Percentiles rank a stretch among this genome's conserved stretches.
Evolutionary conservation across 1,140 invertebrate species (phyloP).

Genomic region (Drosophila kohkoa): DNA sequence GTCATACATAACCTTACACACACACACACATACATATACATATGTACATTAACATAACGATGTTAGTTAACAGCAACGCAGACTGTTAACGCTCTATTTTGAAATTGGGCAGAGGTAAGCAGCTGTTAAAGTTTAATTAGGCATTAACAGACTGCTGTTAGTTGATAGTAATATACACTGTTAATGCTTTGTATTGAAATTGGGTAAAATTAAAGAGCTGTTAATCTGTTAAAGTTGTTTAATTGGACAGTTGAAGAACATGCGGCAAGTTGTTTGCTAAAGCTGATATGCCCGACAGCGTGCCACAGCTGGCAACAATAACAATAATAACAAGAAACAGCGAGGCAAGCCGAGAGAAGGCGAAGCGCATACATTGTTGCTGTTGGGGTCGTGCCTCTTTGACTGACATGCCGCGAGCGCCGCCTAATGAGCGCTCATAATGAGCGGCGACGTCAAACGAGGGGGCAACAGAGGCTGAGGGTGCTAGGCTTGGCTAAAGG

Average conservation of each 20-base stretch:
- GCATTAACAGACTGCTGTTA: too few relatives aligned
- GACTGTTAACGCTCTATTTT: background rate
- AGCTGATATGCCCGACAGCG: constrained; percentile 20
- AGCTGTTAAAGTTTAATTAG: too few relatives aligned
- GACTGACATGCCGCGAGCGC: constrained; percentile 73
- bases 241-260: background rate
- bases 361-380: constrained; percentile 34
- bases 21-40: background rate
- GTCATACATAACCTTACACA: background rate
- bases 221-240: background rate
- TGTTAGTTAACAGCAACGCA: background rate
- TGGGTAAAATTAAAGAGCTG: background rate
- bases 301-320: constrained; percentile 14
- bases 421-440: constrained; percentile 80
- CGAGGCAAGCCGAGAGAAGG: background rate
- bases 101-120: too few relatives aligned
- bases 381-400: constrained; percentile 52
- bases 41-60: background rate
- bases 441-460: constrained; percentile 57
- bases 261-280: constrained; percentile 20
- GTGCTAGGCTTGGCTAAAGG: constrained; percentile 23
- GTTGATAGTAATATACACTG: background rate
- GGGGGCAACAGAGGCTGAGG: constrained; percentile 5
- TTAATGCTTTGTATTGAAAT: background rate
- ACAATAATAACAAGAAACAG: background rate